These are phyloP conservation scores for Ciconia stormi DNA, from an alignment of 2,113 vertebrate genomes.

Conservation along the genomic window DNA sequence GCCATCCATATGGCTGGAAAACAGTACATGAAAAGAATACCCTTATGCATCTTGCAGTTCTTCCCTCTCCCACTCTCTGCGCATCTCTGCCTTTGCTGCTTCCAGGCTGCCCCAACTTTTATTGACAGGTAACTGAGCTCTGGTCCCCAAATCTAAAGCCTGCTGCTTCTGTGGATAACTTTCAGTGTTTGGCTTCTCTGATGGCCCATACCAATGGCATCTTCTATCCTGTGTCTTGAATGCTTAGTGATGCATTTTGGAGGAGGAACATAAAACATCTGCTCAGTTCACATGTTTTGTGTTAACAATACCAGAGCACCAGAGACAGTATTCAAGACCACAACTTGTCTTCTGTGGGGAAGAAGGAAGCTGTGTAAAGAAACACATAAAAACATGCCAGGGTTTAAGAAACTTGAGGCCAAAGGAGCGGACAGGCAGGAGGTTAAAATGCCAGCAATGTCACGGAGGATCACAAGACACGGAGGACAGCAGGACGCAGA, in stretches of 20 bases:
- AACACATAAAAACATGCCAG: neutral
- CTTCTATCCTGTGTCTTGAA: neutral
- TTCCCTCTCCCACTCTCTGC: neutral
- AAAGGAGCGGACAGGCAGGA: neutral
- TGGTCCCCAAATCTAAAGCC: neutral
- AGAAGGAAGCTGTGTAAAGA: neutral
- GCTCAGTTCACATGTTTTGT: neutral
- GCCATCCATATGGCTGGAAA: neutral
- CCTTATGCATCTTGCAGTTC: neutral
- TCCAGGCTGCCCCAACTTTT: neutral
- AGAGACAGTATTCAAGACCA: neutral
- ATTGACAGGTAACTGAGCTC: neutral
- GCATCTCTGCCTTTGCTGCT: neutral
- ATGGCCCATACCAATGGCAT: neutral
- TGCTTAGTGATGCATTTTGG: neutral
- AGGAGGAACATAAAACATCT: neutral
- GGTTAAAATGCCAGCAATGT: neutral
- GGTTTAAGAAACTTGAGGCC: neutral
- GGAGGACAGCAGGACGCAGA: neutral
- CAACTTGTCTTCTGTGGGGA: neutral
- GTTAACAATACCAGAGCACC: neutral
- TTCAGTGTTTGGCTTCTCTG: neutral
- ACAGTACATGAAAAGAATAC: neutral
- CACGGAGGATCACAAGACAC: neutral
- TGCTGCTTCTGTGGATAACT: neutral